Conservation (phyloP, 2,113 vertebrate genomes). For the Protobothrops mucrosquamatus region DNA sequence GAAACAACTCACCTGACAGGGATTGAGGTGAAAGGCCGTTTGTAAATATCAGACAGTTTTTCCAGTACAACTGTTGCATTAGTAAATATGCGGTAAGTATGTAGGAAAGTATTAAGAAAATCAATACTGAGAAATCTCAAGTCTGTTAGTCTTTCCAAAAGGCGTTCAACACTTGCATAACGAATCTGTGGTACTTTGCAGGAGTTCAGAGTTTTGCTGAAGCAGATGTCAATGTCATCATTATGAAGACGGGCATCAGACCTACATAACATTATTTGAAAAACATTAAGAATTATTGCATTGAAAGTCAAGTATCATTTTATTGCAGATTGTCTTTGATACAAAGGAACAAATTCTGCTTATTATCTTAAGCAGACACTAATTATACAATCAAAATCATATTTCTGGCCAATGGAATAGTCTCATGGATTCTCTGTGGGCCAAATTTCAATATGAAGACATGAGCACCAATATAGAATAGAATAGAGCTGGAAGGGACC, state of each 20-base stretch:
- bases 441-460: not conserved
- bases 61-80: constrained; percentile 88
- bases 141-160: constrained; percentile 94
- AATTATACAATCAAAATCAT: not conserved
- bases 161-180: constrained; percentile 92
- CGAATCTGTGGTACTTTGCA: constrained; percentile 99
- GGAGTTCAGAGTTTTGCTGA: constrained; percentile 99
- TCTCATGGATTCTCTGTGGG: not conserved
- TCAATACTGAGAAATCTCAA: constrained; percentile 97
- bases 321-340: not conserved
- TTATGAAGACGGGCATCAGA: constrained; percentile 95
- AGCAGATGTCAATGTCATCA: constrained; percentile 97
- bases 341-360: not conserved
- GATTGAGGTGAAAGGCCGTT: constrained; percentile 94
- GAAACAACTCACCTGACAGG: constrained; percentile 80
- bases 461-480: not conserved
- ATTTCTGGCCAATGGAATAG: not conserved
- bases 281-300: not conserved
- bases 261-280: constrained; percentile 66
- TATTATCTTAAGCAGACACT: not conserved
- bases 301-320: not conserved
- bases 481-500: too few species aligned
- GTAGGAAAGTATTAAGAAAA: constrained; percentile 98
- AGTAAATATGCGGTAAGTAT: constrained; percentile 98
- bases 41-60: constrained; percentile 94